These are phyloP conservation scores for Valencia hispanica DNA, from an alignment of 2,797 vertebrate species.

Conservation along the genomic window DNA sequence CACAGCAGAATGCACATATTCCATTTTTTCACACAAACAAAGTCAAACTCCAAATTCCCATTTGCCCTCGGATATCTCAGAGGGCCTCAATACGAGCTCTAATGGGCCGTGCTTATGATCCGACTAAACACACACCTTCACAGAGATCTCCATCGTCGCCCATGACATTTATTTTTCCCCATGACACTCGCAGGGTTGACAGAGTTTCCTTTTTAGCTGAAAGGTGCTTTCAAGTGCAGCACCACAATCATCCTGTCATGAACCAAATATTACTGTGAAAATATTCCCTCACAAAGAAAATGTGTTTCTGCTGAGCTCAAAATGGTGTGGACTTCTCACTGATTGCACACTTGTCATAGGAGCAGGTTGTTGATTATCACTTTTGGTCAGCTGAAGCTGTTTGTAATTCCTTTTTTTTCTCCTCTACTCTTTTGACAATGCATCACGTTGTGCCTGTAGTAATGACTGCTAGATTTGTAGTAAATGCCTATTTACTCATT, in stretches of 20 bases:
- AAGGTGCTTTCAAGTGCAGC: conserved; percentile 61
- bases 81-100: conserved; percentile 29
- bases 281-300: conserved; percentile 47
- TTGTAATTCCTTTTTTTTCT: conserved; percentile 22
- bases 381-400: conserved; percentile 47
- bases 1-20: conserved; percentile 53
- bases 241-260: conserved; percentile 71
- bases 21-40: conserved; percentile 54
- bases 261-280: conserved; percentile 49
- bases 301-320: conserved; percentile 42
- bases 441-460: conserved; percentile 29
- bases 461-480: conserved; percentile 5
- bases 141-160: conserved; percentile 42
- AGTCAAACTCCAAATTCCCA: conserved; percentile 44
- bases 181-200: conserved; percentile 45
- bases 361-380: conserved; percentile 47
- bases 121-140: conserved; percentile 45
- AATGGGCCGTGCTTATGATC: conserved; percentile 62
- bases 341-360: conserved; percentile 63
- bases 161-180: conserved; percentile 48
- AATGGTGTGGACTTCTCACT: conserved; percentile 46
- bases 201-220: conserved; percentile 47
- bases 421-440: conserved; percentile 34
- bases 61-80: conserved; percentile 35
- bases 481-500: conserved; percentile 19